Conservation (phyloP, 2,113 vertebrate species). For the Syngnathus scovelli region DNA sequence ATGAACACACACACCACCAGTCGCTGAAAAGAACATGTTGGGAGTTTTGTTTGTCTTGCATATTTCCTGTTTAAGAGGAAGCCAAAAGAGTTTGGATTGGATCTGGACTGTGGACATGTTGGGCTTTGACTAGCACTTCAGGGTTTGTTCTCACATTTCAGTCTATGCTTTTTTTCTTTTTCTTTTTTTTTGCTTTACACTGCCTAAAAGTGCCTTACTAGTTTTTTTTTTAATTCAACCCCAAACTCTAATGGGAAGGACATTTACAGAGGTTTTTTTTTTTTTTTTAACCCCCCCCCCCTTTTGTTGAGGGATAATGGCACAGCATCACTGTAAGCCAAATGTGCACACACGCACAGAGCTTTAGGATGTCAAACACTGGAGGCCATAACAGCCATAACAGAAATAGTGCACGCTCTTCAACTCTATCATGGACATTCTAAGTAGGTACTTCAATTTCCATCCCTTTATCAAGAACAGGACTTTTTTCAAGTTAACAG, state of each 20-base stretch:
- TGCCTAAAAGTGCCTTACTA: conserved; percentile 60
- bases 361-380: conserved; percentile 11
- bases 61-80: neutral
- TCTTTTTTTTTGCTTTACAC: conserved; percentile 9
- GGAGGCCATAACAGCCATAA: conserved; percentile 16
- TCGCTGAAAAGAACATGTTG: neutral
- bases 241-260: neutral
- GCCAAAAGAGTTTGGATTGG: neutral
- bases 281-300: neutral
- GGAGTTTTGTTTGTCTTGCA: neutral
- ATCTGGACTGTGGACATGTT: neutral
- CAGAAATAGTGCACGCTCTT: conserved; percentile 2
- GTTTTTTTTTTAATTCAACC: neutral
- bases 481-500: too few species aligned
- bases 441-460: neutral
- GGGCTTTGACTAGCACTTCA: conserved; percentile 2
- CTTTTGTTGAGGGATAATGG: neutral
- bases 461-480: too few species aligned
- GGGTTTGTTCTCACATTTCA: conserved; percentile 13
- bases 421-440: conserved; percentile 22
- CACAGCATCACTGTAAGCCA: neutral
- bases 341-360: neutral
- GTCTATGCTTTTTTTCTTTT: conserved; percentile 12
- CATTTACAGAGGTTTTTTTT: too few species aligned
- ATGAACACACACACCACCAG: neutral